phyloP scores from a whole-genome alignment of 2,888 invertebrate species.

The Cheilosia grossa region DNA sequence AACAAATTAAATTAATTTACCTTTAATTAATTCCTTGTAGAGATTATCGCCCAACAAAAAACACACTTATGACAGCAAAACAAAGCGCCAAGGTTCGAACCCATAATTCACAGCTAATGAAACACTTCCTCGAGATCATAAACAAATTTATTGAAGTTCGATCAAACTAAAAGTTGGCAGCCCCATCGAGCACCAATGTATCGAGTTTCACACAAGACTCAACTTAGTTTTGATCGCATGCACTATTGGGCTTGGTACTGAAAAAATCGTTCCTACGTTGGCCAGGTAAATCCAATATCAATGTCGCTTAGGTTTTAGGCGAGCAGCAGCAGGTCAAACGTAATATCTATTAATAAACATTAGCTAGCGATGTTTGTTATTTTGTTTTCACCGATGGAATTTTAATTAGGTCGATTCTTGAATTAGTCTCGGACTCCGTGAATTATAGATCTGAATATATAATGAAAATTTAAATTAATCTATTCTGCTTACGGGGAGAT shows the following conservation, averaged over 20 bases:
- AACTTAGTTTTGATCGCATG: slow-evolving; percentile 51
- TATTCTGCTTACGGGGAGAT: slow-evolving; percentile 49
- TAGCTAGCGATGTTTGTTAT: slow-evolving; percentile 56
- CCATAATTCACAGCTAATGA: slow-evolving; percentile 44
- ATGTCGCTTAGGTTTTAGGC: slow-evolving; percentile 51
- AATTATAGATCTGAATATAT: slow-evolving; percentile 59
- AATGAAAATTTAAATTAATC: slow-evolving; percentile 66
- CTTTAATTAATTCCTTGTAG: slow-evolving; percentile 54
- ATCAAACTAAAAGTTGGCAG: slow-evolving; percentile 38
- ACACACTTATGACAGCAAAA: slow-evolving; percentile 17
- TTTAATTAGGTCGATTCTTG: slow-evolving; percentile 68
- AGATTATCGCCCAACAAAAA: slow-evolving; percentile 32
- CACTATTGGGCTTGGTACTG: slow-evolving; percentile 20
- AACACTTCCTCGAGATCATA: slow-evolving; percentile 59
- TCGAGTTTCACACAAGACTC: slow-evolving; percentile 56
- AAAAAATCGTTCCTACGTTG: slow-evolving; percentile 4
- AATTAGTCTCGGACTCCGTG: slow-evolving; percentile 64
- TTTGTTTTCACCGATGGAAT: slow-evolving; percentile 71
- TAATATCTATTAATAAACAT: slow-evolving; percentile 72
- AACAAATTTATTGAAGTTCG: slow-evolving; percentile 38
- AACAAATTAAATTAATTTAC: slow-evolving; percentile 35
- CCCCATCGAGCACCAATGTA: slow-evolving; percentile 55
- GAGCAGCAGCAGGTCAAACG: slow-evolving; percentile 63
- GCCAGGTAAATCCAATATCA: slow-evolving; percentile 16
- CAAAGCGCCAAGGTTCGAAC: slow-evolving; percentile 41